These are phyloP conservation scores for Temnopleurus reevesii DNA, from an alignment of 53 echinoderm and acorn worm species.

Conservation along the genomic window DNA sequence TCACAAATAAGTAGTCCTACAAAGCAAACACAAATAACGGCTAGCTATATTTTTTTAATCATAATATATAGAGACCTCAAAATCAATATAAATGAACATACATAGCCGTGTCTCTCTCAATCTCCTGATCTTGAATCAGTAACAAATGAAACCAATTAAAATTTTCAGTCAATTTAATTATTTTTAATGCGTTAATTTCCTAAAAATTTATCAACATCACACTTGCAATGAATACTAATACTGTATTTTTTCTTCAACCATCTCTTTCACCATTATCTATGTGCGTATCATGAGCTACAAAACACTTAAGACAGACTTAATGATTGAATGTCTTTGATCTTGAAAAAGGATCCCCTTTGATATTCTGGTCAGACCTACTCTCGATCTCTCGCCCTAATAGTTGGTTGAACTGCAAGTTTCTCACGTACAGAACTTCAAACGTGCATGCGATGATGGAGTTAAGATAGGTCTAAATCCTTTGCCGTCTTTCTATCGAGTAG, in stretches of 20 bases:
- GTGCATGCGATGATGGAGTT: slow-evolving; percentile 24
- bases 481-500: neutral
- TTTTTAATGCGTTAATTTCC: no score
- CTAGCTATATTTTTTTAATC: no score
- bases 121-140: no score
- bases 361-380: slow-evolving; percentile 28
- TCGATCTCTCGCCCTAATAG: slow-evolving; percentile 30
- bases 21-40: no score
- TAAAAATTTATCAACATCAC: no score
- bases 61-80: no score
- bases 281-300: neutral
- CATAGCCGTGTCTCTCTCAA: no score
- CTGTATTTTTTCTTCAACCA: neutral
- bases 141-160: no score
- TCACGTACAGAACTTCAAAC: slow-evolving; percentile 36
- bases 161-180: no score
- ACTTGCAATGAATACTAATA: no score
- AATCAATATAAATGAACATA: no score
- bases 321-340: slow-evolving; percentile 3
- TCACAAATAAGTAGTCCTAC: no score
- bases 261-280: neutral
- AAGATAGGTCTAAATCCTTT: neutral
- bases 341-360: slow-evolving; percentile 28
- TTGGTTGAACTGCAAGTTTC: slow-evolving; percentile 9
- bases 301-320: neutral